Evolutionary conservation across 2,888 invertebrate species (phyloP).

Genomic region (Napeogenes inachia): DNA sequence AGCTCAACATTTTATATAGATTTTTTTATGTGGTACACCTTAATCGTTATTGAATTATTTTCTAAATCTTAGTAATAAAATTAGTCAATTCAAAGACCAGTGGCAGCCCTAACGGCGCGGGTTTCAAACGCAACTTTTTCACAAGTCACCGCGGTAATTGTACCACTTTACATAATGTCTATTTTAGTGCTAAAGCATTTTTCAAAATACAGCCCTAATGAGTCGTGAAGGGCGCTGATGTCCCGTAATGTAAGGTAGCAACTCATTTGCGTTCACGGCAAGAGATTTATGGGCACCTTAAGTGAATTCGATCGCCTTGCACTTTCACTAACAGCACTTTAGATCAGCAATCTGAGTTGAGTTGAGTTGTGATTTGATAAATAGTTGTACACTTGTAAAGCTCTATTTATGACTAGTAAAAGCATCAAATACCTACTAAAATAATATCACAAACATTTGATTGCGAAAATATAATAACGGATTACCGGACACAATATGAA

Average conservation of each 20-base stretch:
- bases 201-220: constrained; percentile 64
- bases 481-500: no score
- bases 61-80: not conserved
- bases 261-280: constrained; percentile 49
- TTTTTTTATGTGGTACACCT: no score
- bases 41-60: no score
- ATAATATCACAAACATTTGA: no score
- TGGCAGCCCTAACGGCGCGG: constrained; percentile 27
- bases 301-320: constrained; percentile 57
- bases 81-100: not conserved
- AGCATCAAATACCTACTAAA: no score
- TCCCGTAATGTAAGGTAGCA: constrained; percentile 52
- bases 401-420: no score
- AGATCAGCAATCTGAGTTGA: constrained; percentile 24
- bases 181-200: constrained; percentile 70
- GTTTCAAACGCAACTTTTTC: constrained; percentile 47
- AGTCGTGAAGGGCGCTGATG: constrained; percentile 66
- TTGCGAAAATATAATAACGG: no score
- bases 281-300: constrained; percentile 57
- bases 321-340: constrained; percentile 28
- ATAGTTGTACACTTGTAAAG: not conserved
- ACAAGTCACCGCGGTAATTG: constrained; percentile 68
- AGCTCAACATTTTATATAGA: no score
- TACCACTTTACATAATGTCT: constrained; percentile 75
- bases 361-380: not conserved